A percentile compares a stretch with the other conserved stretches of the same genome.
Conservation (phyloP, 1,140 invertebrate species). For the Drosophila arizonae region DNA sequence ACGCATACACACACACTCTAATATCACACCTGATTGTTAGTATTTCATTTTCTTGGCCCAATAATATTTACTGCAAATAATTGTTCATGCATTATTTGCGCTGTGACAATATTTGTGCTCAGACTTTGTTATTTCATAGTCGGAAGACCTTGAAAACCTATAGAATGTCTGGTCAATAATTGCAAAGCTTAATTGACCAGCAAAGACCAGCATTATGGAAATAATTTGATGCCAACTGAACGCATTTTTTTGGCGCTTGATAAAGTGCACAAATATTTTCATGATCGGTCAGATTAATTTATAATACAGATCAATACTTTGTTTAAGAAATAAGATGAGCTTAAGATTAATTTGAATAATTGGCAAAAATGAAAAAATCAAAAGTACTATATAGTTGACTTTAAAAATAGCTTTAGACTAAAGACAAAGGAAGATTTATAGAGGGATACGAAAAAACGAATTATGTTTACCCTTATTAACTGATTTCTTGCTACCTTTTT, state of each 20-base stretch:
- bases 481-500: too few relatives aligned
- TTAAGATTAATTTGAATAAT: too few relatives aligned
- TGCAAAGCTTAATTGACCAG: slow-evolving; percentile 56
- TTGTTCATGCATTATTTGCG: slow-evolving; percentile 48
- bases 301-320: too few relatives aligned
- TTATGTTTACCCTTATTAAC: too few relatives aligned
- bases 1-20: neutral
- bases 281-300: slow-evolving; percentile 8
- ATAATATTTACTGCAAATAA: slow-evolving; percentile 67
- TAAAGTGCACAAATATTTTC: slow-evolving; percentile 6
- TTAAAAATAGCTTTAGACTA: too few relatives aligned
- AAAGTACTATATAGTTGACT: too few relatives aligned
- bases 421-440: too few relatives aligned
- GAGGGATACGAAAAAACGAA: too few relatives aligned
- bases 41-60: slow-evolving; percentile 56
- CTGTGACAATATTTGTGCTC: slow-evolving; percentile 43
- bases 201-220: slow-evolving; percentile 18
- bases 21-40: slow-evolving; percentile 20
- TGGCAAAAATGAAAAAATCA: too few relatives aligned
- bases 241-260: neutral
- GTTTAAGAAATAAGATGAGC: too few relatives aligned
- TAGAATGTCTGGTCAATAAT: slow-evolving; percentile 37
- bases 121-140: neutral
- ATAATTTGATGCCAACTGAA: slow-evolving; percentile 15
- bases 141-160: slow-evolving; percentile 28